Conservation (phyloP, 2,888 invertebrate genomes). For the Diarsia dahlii region DNA sequence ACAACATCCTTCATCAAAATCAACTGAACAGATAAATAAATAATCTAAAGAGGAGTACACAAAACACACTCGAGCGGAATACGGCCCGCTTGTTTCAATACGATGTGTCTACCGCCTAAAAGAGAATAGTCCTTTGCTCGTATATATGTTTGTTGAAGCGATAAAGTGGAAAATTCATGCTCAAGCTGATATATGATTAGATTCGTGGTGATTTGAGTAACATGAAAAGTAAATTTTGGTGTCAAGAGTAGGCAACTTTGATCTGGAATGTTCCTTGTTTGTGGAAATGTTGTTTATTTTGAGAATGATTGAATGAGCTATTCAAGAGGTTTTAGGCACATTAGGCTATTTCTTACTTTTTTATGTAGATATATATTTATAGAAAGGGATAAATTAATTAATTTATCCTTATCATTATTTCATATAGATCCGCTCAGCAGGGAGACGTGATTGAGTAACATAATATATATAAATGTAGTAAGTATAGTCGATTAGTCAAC, state of each 20-base stretch:
- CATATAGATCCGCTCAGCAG: no score
- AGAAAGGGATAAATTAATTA: no score
- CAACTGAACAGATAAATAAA: conserved; percentile 42
- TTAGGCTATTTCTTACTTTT: no score
- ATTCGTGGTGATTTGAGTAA: conserved; percentile 23
- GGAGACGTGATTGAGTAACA: no score
- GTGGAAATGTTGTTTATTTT: no score
- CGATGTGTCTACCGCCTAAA: conserved; percentile 47
- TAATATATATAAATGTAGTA: no score
- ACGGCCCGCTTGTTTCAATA: conserved; percentile 36
- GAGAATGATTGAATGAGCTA: no score
- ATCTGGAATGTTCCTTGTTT: not conserved
- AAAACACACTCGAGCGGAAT: conserved; percentile 31
- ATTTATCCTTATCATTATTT: no score
- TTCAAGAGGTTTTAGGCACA: no score
- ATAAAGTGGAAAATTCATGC: conserved; percentile 51
- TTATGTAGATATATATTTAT: no score
- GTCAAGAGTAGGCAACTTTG: conserved; percentile 9
- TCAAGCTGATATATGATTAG: conserved; percentile 37
- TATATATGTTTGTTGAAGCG: conserved; percentile 47
- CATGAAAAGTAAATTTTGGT: conserved; percentile 28
- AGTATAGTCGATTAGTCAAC: no score
- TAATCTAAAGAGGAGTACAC: conserved; percentile 33
- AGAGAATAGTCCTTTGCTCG: conserved; percentile 44
- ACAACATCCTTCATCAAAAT: conserved; percentile 23